Conservation (phyloP, 2,113 vertebrate genomes). For the Laticauda colubrina region DNA sequence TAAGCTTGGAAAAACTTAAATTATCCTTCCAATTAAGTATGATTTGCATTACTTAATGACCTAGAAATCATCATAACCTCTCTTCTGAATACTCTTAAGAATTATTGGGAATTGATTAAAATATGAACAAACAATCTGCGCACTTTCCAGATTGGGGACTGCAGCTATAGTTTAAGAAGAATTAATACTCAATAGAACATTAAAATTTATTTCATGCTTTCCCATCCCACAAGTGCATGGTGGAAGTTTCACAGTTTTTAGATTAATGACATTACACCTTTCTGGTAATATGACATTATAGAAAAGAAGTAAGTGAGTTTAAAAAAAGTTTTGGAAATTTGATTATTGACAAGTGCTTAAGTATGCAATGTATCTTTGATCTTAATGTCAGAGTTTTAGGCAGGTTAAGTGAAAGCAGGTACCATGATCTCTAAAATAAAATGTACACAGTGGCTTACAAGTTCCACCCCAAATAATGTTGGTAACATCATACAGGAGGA, state of each 20-base stretch:
- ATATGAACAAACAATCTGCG: constrained; percentile 39
- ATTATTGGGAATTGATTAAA: constrained; percentile 34
- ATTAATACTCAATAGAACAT: not conserved
- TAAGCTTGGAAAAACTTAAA: constrained; percentile 33
- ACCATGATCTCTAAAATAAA: not conserved
- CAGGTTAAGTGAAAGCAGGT: not conserved
- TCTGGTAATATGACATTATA: not conserved
- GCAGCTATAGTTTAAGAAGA: not conserved
- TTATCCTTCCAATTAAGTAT: constrained; percentile 32
- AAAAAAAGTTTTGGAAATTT: not conserved
- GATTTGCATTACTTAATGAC: constrained; percentile 29
- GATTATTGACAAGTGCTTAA: not conserved
- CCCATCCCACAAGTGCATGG: not conserved
- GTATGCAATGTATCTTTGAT: not conserved
- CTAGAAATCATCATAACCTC: constrained; percentile 37
- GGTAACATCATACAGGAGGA: not conserved
- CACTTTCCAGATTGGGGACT: constrained; percentile 28
- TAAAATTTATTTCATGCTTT: not conserved
- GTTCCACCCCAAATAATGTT: not conserved
- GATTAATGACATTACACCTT: not conserved
- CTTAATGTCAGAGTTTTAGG: not conserved
- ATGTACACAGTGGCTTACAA: not conserved
- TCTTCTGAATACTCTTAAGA: constrained; percentile 22
- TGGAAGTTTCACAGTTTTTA: not conserved
- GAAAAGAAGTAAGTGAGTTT: not conserved